Evolutionary conservation across 1,140 invertebrate species (phyloP).

Genomic region (Aphidius ervi): DNA sequence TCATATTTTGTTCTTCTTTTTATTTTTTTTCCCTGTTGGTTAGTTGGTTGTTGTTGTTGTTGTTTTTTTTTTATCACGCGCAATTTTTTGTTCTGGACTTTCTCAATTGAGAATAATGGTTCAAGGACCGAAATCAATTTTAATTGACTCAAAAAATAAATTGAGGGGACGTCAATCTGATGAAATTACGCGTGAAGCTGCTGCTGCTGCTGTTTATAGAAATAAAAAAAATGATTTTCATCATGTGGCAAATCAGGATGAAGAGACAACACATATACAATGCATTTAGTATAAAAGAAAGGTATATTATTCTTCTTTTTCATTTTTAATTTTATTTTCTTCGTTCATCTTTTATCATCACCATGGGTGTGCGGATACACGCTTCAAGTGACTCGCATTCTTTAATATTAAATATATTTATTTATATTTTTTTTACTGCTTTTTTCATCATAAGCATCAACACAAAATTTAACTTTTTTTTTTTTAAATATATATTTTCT

Average conservation of each 20-base stretch:
- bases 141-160: slow-evolving; percentile 21
- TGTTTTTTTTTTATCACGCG: neutral
- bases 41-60: too few relatives aligned
- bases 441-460: neutral
- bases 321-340: too few relatives aligned
- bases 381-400: slow-evolving; percentile 16
- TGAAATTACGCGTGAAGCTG: slow-evolving; percentile 18
- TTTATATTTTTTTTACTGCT: neutral
- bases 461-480: neutral
- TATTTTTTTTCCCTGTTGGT: neutral
- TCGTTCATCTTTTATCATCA: neutral
- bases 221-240: neutral
- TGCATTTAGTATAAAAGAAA: too few relatives aligned
- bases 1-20: neutral
- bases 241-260: slow-evolving; percentile 5
- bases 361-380: slow-evolving; percentile 14
- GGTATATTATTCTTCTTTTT: too few relatives aligned
- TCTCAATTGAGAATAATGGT: slow-evolving; percentile 7
- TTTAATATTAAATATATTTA: neutral
- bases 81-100: neutral
- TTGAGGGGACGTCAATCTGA: slow-evolving; percentile 12
- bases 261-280: neutral
- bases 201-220: neutral
- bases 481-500: slow-evolving; percentile 12
- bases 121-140: slow-evolving; percentile 20